These are phyloP conservation scores for Onthophagus sagittarius DNA, from an alignment of 2,888 invertebrate species.

Conservation along the genomic window DNA sequence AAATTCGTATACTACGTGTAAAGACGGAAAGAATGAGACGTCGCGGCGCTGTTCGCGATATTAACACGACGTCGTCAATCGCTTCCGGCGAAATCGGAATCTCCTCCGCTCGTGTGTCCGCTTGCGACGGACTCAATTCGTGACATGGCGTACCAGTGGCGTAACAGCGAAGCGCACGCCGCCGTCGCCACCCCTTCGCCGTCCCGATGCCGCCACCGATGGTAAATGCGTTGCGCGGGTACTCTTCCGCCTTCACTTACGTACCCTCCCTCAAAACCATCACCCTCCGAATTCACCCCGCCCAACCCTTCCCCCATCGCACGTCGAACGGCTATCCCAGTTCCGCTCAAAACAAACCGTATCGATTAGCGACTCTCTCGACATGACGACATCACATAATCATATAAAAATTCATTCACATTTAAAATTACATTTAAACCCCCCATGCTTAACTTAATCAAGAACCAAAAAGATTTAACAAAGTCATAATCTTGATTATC, in stretches of 20 bases:
- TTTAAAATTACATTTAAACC: too few species aligned
- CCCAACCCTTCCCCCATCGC: constrained; percentile 19
- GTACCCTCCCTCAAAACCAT: constrained; percentile 12
- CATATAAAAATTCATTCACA: too few species aligned
- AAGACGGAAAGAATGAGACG: background rate
- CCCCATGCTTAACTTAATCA: background rate
- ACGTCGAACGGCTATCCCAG: constrained; percentile 18
- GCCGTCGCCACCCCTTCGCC: constrained; percentile 31
- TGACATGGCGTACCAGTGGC: constrained; percentile 49
- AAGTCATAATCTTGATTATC: too few species aligned
- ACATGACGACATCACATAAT: background rate
- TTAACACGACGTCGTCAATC: background rate
- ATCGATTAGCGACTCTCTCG: constrained; percentile 47
- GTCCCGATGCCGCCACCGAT: constrained; percentile 4
- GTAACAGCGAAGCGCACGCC: constrained; percentile 40
- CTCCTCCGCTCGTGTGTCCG: background rate
- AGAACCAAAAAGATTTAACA: background rate
- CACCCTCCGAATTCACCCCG: constrained; percentile 14
- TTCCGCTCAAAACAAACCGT: constrained; percentile 49
- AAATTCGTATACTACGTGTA: background rate
- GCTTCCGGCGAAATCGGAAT: constrained; percentile 1
- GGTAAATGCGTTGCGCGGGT: constrained; percentile 29
- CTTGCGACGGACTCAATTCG: constrained; percentile 35
- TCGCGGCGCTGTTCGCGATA: background rate
- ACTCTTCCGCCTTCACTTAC: constrained; percentile 43